Evolutionary conservation across 1,140 invertebrate genomes (phyloP).

Genomic region (Philotrypesis tridentata): DNA sequence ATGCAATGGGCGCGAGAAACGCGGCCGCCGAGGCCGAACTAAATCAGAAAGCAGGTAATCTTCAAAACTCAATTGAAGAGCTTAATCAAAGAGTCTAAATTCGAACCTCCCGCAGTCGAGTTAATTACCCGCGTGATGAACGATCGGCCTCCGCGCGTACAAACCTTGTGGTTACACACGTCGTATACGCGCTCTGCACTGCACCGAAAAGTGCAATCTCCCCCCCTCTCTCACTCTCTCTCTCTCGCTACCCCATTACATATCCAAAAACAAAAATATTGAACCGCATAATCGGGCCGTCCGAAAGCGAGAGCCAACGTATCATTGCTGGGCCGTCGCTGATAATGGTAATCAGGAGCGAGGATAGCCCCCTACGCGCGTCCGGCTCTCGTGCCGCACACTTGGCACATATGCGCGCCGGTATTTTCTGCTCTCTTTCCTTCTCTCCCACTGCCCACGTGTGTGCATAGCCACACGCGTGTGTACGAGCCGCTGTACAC

Average conservation of each 20-base stretch:
- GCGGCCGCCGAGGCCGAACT: too few species aligned
- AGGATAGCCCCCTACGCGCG: background rate
- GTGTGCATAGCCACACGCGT: background rate
- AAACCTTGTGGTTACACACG: conserved; percentile 12
- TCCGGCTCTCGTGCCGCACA: conserved; percentile 21
- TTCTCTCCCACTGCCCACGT: background rate
- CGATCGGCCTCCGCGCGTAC: background rate
- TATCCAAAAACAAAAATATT: conserved; percentile 14
- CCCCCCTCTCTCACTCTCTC: too few species aligned
- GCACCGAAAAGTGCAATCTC: background rate
- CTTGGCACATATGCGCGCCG: conserved; percentile 2
- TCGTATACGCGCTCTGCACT: too few species aligned
- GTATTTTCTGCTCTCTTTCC: conserved; percentile 26
- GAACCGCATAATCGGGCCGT: background rate
- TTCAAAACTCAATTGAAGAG: too few species aligned
- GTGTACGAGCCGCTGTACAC: background rate
- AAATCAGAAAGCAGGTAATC: too few species aligned
- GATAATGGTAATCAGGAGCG: conserved; percentile 38
- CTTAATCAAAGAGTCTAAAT: too few species aligned
- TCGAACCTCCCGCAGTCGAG: background rate
- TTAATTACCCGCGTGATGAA: conserved; percentile 21
- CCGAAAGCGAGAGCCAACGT: conserved; percentile 29
- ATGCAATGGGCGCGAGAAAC: too few species aligned
- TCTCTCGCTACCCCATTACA: too few species aligned
- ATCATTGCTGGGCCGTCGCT: conserved; percentile 23